Percentiles rank a stretch among this genome's conserved stretches.
Conservation (phyloP, 53 echinoderm and acorn worm species). For the Mesocentrotus franciscanus region DNA sequence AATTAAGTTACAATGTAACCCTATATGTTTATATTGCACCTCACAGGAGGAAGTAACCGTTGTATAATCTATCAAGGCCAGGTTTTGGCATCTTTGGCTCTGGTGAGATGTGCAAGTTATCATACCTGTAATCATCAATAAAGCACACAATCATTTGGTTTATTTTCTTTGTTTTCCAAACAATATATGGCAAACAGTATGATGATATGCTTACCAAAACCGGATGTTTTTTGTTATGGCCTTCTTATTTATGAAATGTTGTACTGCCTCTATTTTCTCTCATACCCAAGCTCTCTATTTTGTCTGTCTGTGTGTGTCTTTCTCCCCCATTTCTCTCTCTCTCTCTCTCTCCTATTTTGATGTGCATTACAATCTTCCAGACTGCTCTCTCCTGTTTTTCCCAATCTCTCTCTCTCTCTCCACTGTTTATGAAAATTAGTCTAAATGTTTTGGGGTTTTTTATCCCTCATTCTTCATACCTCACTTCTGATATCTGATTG, state of each 20-base stretch:
- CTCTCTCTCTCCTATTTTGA: background rate
- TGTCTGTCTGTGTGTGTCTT: background rate
- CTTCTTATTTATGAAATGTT: background rate
- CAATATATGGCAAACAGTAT: background rate
- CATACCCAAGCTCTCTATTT: background rate
- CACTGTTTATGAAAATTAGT: background rate
- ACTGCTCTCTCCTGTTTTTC: background rate
- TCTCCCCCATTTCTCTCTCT: background rate
- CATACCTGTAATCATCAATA: background rate
- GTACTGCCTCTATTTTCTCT: background rate
- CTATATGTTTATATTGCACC: conserved; percentile 41
- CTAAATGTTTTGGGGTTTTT: background rate
- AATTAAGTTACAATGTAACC: conserved; percentile 6
- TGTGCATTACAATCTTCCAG: background rate
- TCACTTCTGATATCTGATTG: background rate
- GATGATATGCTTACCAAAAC: background rate
- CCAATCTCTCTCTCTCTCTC: background rate
- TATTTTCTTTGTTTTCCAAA: background rate
- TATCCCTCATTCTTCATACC: background rate
- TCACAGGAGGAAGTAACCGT: background rate
- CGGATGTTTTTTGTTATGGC: background rate
- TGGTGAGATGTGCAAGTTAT: conserved; percentile 9
- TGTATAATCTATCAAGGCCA: background rate
- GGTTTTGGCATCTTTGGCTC: background rate
- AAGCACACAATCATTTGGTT: conserved; percentile 4